phyloP scores from a whole-genome alignment of 2,113 vertebrate species.

The Pogonocichla stellata region DNA sequence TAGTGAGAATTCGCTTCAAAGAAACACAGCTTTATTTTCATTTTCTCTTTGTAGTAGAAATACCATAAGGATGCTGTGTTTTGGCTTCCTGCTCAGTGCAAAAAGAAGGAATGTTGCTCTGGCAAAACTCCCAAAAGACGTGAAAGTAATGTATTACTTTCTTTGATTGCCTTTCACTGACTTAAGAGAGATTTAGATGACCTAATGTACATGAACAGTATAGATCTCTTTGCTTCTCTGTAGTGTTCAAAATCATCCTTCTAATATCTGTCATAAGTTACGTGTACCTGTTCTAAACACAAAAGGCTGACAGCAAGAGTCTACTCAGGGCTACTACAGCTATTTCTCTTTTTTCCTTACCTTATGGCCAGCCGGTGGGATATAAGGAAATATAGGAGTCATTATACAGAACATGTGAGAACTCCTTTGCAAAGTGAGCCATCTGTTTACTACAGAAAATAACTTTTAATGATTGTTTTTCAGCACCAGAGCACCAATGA shows the following conservation, averaged over 20 bases:
- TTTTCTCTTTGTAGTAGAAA: neutral
- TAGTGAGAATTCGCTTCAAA: neutral
- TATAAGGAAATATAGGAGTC: neutral
- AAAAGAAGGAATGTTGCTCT: neutral
- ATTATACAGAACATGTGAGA: neutral
- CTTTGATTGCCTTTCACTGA: neutral
- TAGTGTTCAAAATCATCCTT: neutral
- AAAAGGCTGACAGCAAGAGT: neutral
- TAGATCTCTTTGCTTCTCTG: neutral
- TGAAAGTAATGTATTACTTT: neutral
- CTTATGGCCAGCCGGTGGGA: neutral
- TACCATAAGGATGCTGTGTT: neutral
- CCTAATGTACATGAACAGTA: neutral
- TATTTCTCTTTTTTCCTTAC: neutral
- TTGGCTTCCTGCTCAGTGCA: neutral
- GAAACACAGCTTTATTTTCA: neutral
- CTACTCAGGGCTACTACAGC: neutral
- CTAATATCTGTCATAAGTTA: neutral
- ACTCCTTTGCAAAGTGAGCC: neutral
- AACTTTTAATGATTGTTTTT: slow-evolving; percentile 19
- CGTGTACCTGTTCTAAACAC: neutral
- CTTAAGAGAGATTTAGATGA: neutral
- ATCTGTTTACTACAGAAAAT: slow-evolving; percentile 37
- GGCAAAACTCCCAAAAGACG: neutral
- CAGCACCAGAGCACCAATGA: neutral